These are phyloP conservation scores for Parnassius orleans DNA, from an alignment of 2,888 invertebrate genomes.

Conservation along the genomic window DNA sequence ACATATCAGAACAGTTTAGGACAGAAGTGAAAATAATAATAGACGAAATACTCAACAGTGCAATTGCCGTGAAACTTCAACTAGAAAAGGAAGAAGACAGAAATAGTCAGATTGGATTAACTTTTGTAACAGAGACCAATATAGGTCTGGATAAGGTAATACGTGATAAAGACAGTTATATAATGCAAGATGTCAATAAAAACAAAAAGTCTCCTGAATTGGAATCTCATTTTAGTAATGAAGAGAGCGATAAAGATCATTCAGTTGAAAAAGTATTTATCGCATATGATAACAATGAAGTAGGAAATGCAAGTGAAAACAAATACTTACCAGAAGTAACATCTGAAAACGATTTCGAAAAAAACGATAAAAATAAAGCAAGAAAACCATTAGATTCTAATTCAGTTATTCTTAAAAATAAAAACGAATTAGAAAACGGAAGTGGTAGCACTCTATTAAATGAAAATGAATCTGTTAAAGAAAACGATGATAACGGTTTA, in stretches of 20 bases:
- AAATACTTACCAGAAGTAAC: too few relatives aligned
- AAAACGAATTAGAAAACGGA: too few relatives aligned
- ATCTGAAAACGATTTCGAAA: too few relatives aligned
- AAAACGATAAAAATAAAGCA: too few relatives aligned
- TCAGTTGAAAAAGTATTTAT: too few relatives aligned
- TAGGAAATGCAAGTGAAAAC: too few relatives aligned
- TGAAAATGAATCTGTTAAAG: too few relatives aligned
- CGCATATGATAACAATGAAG: too few relatives aligned
- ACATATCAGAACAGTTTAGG: constrained; percentile 8
- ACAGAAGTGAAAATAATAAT: constrained; percentile 9
- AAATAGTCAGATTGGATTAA: background rate
- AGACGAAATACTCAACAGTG: constrained; percentile 8
- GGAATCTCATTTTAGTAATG: background rate
- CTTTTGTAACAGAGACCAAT: background rate
- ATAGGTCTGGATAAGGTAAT: background rate
- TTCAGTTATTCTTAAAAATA: too few relatives aligned
- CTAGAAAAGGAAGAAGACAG: constrained; percentile 4
- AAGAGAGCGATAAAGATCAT: background rate
- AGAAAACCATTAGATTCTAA: too few relatives aligned
- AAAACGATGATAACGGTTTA: too few relatives aligned
- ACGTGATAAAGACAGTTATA: background rate
- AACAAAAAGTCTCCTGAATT: background rate
- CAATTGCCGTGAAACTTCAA: constrained; percentile 3
- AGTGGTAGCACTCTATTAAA: too few relatives aligned
- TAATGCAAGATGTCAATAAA: background rate